Conservation (phyloP, 2,113 vertebrate species). For the Antechinus stuartii region DNA sequence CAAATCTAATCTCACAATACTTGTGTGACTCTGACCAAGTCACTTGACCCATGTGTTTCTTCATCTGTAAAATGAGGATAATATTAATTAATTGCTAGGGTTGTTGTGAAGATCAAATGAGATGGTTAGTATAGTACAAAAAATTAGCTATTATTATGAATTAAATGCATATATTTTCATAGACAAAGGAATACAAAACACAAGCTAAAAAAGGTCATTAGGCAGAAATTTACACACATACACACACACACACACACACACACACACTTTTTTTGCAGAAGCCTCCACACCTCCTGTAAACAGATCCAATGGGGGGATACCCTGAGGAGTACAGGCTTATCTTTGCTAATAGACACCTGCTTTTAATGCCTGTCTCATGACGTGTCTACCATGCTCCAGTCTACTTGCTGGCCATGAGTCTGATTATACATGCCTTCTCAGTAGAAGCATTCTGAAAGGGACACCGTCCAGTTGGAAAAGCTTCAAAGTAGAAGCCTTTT, state of each 20-base stretch:
- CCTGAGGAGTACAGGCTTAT: conserved; percentile 31
- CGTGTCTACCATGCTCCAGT: conserved; percentile 36
- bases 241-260: not conserved
- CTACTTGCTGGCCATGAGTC: conserved; percentile 23
- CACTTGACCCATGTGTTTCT: not conserved
- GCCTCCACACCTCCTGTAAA: conserved; percentile 16
- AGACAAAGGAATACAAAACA: conserved; percentile 46
- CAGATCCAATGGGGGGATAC: not conserved
- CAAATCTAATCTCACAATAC: not conserved
- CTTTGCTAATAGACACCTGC: not conserved
- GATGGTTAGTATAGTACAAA: not conserved
- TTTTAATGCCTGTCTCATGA: not conserved
- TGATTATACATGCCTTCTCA: conserved; percentile 31
- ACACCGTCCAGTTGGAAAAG: conserved; percentile 42
- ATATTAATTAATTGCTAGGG: not conserved
- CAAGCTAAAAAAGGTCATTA: not conserved
- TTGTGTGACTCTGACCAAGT: not conserved
- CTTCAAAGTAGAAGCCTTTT: conserved; percentile 13
- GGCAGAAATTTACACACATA: not conserved
- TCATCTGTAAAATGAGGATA: not conserved
- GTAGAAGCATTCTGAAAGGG: conserved; percentile 42
- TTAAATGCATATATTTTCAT: not conserved
- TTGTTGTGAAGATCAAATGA: not conserved
- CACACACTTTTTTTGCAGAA: conserved; percentile 49
- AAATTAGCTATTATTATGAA: not conserved